Base-by-base conservation (phyloP, 2,888 invertebrate genomes). In the Drosophila fulvimacula region DNA sequence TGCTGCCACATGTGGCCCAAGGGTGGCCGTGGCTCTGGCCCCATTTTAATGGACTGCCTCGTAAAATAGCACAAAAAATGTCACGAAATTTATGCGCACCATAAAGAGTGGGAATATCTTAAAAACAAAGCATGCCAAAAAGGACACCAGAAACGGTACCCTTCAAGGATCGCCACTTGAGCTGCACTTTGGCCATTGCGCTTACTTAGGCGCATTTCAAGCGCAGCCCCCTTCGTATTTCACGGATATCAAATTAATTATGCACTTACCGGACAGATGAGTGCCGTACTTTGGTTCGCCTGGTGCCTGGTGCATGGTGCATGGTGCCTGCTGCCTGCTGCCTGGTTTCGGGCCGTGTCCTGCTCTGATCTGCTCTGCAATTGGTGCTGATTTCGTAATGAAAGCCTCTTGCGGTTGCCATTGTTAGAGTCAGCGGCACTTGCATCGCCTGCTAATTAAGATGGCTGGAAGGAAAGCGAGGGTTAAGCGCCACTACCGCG, bases 31-130 rank as follows among this genome's bases (percentile, higher is more conserved):
- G 36, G 39, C 51, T 4, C 13, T 42, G 42, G 15, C 49, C 70
- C 70, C 77, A 66, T 80, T 88, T 83, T 88, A 83, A 83, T 83
- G 83, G 88, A 83, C 83, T 88, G 80, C 74, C 86, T 86, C 88
- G 86, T 88, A 82, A 82, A 82, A 76, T 73, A 70, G 48, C 65
- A 80, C 84, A 85, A 85, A 83, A 85, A 88, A 82, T 77, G 86
- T 79, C 82, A 74, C 80, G 61, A 82, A 85, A 82, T 82, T 82
- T 82, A 82, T 82, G 84, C 88, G 70, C 75, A 36, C 81, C 84
- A 74, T 80, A 83, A 83, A 74, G 74, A 60, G 71, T 67, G 58
- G 62, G 77, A 63, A 69, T 69, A 73, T 56, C 66, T 69, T 71
- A 56, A 82, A 85, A 85, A 85, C 81, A 75, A 80, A 72, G 69